phyloP scores from a whole-genome alignment of 2,797 vertebrate species.

The Garrulus glandarius region DNA sequence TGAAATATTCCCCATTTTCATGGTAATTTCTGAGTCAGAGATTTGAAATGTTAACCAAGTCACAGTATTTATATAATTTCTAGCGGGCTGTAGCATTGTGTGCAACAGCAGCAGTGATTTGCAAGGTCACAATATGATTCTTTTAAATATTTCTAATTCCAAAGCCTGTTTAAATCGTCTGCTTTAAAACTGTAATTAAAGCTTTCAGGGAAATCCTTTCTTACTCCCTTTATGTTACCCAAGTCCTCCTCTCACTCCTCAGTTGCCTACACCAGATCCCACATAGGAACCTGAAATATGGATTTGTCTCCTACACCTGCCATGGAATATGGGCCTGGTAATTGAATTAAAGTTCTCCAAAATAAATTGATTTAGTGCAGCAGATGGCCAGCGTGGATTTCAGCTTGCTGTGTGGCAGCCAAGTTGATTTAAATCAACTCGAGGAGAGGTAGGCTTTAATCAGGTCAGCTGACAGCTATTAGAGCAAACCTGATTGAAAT shows the following conservation, averaged over 20 bases:
- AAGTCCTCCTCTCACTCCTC: not conserved
- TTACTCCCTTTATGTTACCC: not conserved
- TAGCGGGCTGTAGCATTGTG: not conserved
- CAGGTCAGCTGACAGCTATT: slow-evolving; percentile 62
- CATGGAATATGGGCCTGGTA: not conserved
- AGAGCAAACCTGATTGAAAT: slow-evolving; percentile 42
- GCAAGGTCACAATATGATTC: not conserved
- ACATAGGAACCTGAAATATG: not conserved
- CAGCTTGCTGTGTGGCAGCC: slow-evolving; percentile 39
- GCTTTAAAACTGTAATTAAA: slow-evolving; percentile 30
- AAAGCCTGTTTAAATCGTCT: slow-evolving; percentile 7
- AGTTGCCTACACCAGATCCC: not conserved
- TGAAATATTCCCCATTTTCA: slow-evolving; percentile 18
- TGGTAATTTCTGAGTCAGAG: slow-evolving; percentile 28
- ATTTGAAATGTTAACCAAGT: not conserved
- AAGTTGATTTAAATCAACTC: slow-evolving; percentile 61
- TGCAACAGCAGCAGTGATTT: not conserved
- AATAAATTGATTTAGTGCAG: slow-evolving; percentile 52
- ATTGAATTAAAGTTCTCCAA: slow-evolving; percentile 53
- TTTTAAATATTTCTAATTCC: not conserved
- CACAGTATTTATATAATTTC: not conserved
- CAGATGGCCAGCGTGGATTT: slow-evolving; percentile 66
- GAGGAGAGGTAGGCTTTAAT: slow-evolving; percentile 50
- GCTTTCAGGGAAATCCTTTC: slow-evolving; percentile 7
- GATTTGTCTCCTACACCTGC: not conserved